Evolutionary conservation across 2,797 vertebrate genomes (phyloP), one percentile per base, ranked within the genome.

Genomic region (Hippocampus kuda): DNA sequence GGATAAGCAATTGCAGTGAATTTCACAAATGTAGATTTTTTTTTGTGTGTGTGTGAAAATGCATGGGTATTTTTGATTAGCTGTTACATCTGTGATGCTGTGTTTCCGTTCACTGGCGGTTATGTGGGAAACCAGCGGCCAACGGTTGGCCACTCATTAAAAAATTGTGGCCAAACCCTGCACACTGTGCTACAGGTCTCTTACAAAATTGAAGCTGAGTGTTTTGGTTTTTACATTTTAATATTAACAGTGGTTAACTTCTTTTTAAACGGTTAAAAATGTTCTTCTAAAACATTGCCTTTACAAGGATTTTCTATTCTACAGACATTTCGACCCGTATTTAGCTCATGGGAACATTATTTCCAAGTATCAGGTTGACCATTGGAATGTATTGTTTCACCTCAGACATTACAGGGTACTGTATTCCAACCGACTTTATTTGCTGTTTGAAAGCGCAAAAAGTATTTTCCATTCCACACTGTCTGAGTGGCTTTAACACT

Each of bases 311-410:
- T 38, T 24, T 56, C 11, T n/a, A n/a, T 56, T n/a, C 11, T 12
- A 56, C n/a, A 24, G 11, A 24, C 30, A n/a, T 9, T 63, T 63
- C 46, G 62, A 46, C 41, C 42, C 41, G 18, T 7, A 8, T 51
- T 51, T 51, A 22, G 5, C 5, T 51, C 49, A 51, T 65, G 44
- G 63, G 16, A 27, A 4, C 7, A 26, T 15, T 15, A 24, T 27
- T 49, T 18, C 24, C 13, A 13, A 48, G 27, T 26, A 49, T 24
- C n/a, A 46, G 24, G 44, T 65, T 61, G 59, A 61, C 24, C 44
- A 30, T 9, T 48, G 44, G 63, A 65, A 65, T 65, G 63, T 49
- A 65, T 65, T 65, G 63, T 65, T 65, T 27, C 44, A 30, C 16
- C 63, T 27, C 16, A 16, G n/a, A 27, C 13, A 15, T 27, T 20